Percentiles rank a stretch among this genome's conserved stretches.
Conservation (phyloP, 1,140 invertebrate genomes). For the Antheraea mylitta region DNA sequence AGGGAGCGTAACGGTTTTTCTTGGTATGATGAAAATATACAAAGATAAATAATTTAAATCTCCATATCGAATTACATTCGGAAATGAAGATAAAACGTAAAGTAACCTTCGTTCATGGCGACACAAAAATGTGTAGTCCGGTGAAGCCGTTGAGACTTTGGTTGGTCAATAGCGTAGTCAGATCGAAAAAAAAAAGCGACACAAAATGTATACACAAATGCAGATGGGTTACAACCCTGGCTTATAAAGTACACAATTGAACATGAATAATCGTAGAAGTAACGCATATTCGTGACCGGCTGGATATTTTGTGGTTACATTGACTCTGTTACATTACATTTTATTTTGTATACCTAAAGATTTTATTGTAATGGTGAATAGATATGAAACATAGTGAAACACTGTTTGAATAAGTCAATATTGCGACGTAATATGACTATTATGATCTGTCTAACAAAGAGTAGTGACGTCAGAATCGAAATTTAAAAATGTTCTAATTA, state of each 20-base stretch:
- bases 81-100: too few species aligned
- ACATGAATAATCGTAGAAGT: slow-evolving; percentile 6
- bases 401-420: background rate
- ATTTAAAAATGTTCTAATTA: too few species aligned
- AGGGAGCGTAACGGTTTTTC: too few species aligned
- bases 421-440: background rate
- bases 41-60: too few species aligned
- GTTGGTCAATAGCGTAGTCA: too few species aligned
- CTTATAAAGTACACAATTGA: slow-evolving; percentile 3
- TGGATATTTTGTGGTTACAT: slow-evolving; percentile 16
- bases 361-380: background rate
- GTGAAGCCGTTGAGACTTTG: too few species aligned
- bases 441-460: background rate
- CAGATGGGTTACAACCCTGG: slow-evolving; percentile 4
- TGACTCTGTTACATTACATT: slow-evolving; percentile 9
- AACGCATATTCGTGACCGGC: slow-evolving; percentile 14
- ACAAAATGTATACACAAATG: background rate
- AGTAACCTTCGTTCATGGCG: too few species aligned
- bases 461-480: too few species aligned
- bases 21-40: too few species aligned
- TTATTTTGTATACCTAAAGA: slow-evolving; percentile 3
- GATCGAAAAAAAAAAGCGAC: background rate
- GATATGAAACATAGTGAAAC: background rate
- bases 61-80: too few species aligned
- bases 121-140: too few species aligned